Evolutionary conservation across 2,888 invertebrate species (phyloP).

Genomic region (Pocota personata): DNA sequence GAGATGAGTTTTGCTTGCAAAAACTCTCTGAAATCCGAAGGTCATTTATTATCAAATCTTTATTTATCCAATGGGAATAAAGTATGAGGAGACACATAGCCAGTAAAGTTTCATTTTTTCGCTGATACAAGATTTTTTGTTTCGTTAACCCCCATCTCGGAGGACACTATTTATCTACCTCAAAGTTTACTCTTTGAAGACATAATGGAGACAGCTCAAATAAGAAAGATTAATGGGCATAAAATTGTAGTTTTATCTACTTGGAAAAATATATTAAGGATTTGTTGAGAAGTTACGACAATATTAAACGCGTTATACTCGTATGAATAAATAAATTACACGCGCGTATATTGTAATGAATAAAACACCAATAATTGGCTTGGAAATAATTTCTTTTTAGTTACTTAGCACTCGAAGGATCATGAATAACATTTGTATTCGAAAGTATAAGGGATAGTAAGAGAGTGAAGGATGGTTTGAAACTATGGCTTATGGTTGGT

Average conservation of each 20-base stretch:
- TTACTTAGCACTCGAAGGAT: too few relatives aligned
- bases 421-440: too few relatives aligned
- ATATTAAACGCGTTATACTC: not conserved
- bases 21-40: not conserved
- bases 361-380: too few relatives aligned
- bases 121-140: not conserved
- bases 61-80: not conserved
- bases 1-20: too few relatives aligned
- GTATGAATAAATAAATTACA: slow-evolving; percentile 7
- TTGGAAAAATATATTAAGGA: not conserved
- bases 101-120: not conserved
- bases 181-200: not conserved
- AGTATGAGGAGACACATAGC: not conserved
- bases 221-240: slow-evolving; percentile 16
- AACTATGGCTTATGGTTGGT: too few relatives aligned
- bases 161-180: slow-evolving; percentile 29
- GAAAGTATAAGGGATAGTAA: too few relatives aligned
- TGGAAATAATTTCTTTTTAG: too few relatives aligned
- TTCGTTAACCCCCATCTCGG: not conserved
- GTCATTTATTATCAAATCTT: not conserved
- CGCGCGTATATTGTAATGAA: too few relatives aligned
- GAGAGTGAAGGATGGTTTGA: too few relatives aligned
- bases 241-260: slow-evolving; percentile 2
- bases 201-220: not conserved
- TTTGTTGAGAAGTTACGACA: not conserved